phyloP scores from a whole-genome alignment of 2,797 vertebrate genomes.

The Neostethus bicornis region DNA sequence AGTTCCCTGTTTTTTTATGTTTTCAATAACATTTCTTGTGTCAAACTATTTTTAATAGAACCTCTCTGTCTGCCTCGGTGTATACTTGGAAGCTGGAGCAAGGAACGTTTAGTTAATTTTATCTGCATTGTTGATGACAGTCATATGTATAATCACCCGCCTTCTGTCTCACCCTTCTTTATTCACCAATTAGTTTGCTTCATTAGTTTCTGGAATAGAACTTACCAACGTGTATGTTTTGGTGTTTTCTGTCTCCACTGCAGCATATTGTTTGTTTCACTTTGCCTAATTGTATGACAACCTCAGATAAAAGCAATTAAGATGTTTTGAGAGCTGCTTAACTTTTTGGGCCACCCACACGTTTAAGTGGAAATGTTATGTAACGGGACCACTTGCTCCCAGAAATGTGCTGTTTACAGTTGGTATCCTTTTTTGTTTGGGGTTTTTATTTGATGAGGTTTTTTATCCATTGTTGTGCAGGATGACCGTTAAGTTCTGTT shows the following conservation, averaged over 20 bases:
- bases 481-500: conserved; percentile 27
- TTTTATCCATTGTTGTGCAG: conserved; percentile 6
- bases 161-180: conserved; percentile 29
- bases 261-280: conserved; percentile 36
- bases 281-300: conserved; percentile 25
- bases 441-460: conserved; percentile 16
- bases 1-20: not conserved
- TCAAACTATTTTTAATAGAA: conserved; percentile 43
- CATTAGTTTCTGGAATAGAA: conserved; percentile 47
- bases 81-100: conserved; percentile 16
- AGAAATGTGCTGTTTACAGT: not conserved
- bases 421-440: conserved; percentile 11
- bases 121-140: conserved; percentile 37
- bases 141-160: conserved; percentile 50
- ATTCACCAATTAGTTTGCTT: conserved; percentile 62
- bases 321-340: conserved; percentile 46
- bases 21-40: conserved; percentile 7
- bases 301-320: conserved; percentile 50
- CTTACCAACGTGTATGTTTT: conserved; percentile 17
- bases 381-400: not conserved
- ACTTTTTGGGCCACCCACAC: conserved; percentile 10
- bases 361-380: not conserved
- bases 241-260: conserved; percentile 26
- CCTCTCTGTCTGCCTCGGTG: conserved; percentile 5
- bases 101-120: conserved; percentile 16